Evolutionary conservation across 2,888 invertebrate genomes (phyloP).

Genomic region (Dimorphilus gyrociliatus): DNA sequence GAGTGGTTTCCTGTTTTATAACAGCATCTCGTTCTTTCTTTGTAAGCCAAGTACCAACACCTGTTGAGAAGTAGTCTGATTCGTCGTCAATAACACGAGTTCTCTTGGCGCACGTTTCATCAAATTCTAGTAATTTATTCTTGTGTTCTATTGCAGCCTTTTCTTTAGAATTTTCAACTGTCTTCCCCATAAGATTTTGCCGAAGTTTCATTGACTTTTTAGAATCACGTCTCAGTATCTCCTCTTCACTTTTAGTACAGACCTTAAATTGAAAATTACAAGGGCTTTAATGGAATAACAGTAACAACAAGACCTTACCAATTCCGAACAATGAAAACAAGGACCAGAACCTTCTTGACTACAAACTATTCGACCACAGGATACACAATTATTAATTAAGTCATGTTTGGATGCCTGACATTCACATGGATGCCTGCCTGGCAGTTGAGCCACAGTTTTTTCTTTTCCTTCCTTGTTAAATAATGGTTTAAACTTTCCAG

Average conservation of each 20-base stretch:
- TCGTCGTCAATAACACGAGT: constrained; percentile 76
- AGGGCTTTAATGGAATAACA: constrained; percentile 1
- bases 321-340: constrained; percentile 72
- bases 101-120: constrained; percentile 56
- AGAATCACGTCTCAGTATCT: constrained; percentile 48
- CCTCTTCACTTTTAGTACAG: constrained; percentile 55
- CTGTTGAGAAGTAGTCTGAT: constrained; percentile 64
- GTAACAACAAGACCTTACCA: constrained; percentile 45
- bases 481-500: constrained; percentile 60
- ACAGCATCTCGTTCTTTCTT: constrained; percentile 51
- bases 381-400: constrained; percentile 75
- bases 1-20: constrained; percentile 49
- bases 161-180: neutral
- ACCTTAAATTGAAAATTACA: constrained; percentile 41
- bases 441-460: constrained; percentile 40
- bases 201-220: constrained; percentile 51
- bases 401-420: constrained; percentile 81
- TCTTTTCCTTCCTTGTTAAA: constrained; percentile 53
- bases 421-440: constrained; percentile 68
- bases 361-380: constrained; percentile 87
- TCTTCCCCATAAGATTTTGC: constrained; percentile 45
- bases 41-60: constrained; percentile 64
- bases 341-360: constrained; percentile 90
- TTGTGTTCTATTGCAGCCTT: constrained; percentile 52
- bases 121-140: constrained; percentile 65